A percentile compares a stretch with the other conserved stretches of the same genome.
These are phyloP conservation scores for Chalcis sispes DNA, from an alignment of 2,888 invertebrate species.

Conservation along the genomic window DNA sequence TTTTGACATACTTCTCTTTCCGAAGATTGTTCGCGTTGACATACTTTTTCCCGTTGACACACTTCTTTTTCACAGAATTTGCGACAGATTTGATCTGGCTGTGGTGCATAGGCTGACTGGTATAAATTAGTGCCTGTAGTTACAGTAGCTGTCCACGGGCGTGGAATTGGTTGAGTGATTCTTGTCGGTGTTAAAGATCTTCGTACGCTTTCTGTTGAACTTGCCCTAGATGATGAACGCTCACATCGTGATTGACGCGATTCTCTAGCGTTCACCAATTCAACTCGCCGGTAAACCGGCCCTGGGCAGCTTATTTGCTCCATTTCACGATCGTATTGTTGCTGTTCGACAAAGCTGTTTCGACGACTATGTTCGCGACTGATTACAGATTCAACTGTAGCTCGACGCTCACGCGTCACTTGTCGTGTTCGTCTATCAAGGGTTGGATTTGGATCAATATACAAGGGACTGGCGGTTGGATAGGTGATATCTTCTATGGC, in stretches of 20 bases:
- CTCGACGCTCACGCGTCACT: slow-evolving; percentile 67
- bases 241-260: slow-evolving; percentile 64
- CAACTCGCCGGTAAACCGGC: slow-evolving; percentile 68
- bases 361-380: slow-evolving; percentile 58
- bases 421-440: slow-evolving; percentile 65
- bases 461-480: slow-evolving; percentile 73
- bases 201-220: slow-evolving; percentile 70
- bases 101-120: slow-evolving; percentile 65
- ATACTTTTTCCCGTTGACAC: slow-evolving; percentile 60
- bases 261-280: slow-evolving; percentile 62
- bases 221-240: slow-evolving; percentile 63
- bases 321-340: slow-evolving; percentile 63
- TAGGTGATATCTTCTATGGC: slow-evolving; percentile 72
- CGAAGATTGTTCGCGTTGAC: slow-evolving; percentile 57
- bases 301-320: slow-evolving; percentile 71
- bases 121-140: slow-evolving; percentile 67
- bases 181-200: slow-evolving; percentile 73
- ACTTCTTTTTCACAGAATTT: slow-evolving; percentile 62
- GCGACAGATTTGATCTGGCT: slow-evolving; percentile 59
- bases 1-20: slow-evolving; percentile 48
- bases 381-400: slow-evolving; percentile 63
- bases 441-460: slow-evolving; percentile 72
- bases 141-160: slow-evolving; percentile 74
- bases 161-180: slow-evolving; percentile 72
- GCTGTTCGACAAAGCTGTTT: slow-evolving; percentile 59